A percentile compares a stretch with the other conserved stretches of the same genome.
These are phyloP conservation scores for Phylloscopus trochiloides DNA, from an alignment of 2,113 vertebrate genomes.

Conservation along the genomic window DNA sequence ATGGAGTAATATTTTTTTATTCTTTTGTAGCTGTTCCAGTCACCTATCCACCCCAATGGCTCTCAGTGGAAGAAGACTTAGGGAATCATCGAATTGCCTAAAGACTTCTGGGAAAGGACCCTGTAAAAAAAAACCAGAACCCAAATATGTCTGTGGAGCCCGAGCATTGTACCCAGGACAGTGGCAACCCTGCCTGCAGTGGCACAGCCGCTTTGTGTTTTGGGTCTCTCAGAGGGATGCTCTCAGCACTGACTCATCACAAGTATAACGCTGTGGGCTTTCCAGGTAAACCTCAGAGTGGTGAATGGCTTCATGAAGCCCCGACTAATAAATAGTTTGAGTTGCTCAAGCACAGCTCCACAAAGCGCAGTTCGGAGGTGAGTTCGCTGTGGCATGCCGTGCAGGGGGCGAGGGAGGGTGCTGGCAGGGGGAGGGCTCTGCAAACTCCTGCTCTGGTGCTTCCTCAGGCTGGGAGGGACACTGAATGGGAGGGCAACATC, in stretches of 20 bases:
- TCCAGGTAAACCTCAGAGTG: background rate
- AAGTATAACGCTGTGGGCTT: background rate
- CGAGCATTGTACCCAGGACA: constrained; percentile 17
- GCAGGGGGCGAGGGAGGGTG: background rate
- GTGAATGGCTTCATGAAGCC: background rate
- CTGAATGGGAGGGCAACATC: fast-evolving
- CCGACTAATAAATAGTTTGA: background rate
- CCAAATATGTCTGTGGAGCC: background rate
- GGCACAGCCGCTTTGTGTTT: constrained; percentile 65
- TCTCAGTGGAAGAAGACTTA: background rate
- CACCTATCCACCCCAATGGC: background rate
- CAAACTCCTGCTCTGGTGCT: fast-evolving
- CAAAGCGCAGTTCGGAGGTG: background rate
- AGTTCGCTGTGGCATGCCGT: fast-evolving
- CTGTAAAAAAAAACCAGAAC: background rate
- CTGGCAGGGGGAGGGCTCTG: background rate
- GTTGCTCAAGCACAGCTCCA: background rate
- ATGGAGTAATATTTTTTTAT: background rate
- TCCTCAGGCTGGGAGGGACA: background rate
- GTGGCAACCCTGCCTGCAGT: constrained; percentile 73
- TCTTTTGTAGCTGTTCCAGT: background rate
- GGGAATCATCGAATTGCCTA: fast-evolving
- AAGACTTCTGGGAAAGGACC: background rate
- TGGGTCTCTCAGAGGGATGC: constrained; percentile 54
- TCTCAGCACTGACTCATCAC: constrained; percentile 41